Percentiles rank a stretch among this genome's conserved stretches.
phyloP scores from a whole-genome alignment of 2,888 invertebrate genomes.

The Bellardia pandia region DNA sequence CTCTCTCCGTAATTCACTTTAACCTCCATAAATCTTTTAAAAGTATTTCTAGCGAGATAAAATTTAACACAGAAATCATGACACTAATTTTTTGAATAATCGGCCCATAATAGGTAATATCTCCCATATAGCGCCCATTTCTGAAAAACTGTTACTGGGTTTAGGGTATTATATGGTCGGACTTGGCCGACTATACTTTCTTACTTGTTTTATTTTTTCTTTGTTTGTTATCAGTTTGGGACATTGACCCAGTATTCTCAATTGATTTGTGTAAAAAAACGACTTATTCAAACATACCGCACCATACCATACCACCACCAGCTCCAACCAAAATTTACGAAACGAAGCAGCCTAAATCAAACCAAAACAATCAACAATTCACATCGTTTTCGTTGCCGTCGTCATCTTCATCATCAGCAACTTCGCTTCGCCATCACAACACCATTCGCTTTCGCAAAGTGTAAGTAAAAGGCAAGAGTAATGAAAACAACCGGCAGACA shows the following conservation, averaged over 20 bases:
- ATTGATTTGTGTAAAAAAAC: conserved; percentile 75
- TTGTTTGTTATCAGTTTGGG: conserved; percentile 79
- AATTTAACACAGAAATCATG: no score
- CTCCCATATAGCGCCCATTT: no score
- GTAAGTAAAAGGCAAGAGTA: conserved; percentile 16
- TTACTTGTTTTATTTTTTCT: conserved; percentile 9
- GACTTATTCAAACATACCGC: conserved; percentile 33
- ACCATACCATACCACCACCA: conserved; percentile 24
- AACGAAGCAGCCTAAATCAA: conserved; percentile 29
- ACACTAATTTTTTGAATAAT: no score
- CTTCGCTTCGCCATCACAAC: conserved; percentile 10
- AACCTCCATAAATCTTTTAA: no score
- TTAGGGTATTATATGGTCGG: no score
- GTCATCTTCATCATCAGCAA: neutral
- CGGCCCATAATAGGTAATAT: no score
- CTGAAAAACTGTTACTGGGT: no score
- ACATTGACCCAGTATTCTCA: conserved; percentile 83
- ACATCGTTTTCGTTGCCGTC: neutral
- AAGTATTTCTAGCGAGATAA: no score
- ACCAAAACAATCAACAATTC: conserved; percentile 32
- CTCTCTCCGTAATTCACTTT: no score
- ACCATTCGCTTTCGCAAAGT: conserved; percentile 48
- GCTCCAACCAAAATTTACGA: conserved; percentile 10
- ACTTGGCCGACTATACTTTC: neutral
- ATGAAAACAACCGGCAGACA: conserved; percentile 19